Base-by-base conservation (phyloP, 2,797 vertebrate species). In the Ispidina lecontei region DNA sequence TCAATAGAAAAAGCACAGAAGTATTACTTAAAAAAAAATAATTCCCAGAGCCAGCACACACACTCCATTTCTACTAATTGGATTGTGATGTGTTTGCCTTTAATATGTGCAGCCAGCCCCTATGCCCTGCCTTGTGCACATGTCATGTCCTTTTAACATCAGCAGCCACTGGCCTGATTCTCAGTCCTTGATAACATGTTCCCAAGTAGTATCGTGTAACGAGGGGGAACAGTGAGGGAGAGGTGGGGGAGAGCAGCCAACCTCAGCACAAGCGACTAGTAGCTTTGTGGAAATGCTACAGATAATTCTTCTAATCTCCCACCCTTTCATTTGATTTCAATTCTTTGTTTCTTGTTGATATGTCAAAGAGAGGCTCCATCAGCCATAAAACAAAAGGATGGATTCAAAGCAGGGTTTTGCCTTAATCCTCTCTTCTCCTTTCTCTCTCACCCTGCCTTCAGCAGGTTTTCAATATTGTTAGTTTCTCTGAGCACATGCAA, bases 141-240 rank as follows among this genome's bases (percentile, higher is more conserved):
- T 99, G 99, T 98, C 99, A 98, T 95, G 98, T 99, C 98, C 98
- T 98, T 98, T 99, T 98, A 99, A 97, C 97, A 98, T 99, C 99
- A 99, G 98, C 98, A 98, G 98, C 98, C 98, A 97, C 98, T 99
- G 99, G 98, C 98, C 98, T 98, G 98, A 98, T 98, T 98, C 97
- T 96, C 83, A 89, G 88, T 93, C 93, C 94, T 91, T 35, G 93
- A 87, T 94, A 97, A 96, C 94, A 73, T 62, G 92, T 88, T 97
- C 94, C 91, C 93, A 58, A 95, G 94, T 73, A 97, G 93, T 39
- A 95, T 88, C 95, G 64, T 65, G 63, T 85, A 84, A 94, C 89
- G 60, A 87, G 84, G 93, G 85, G 70, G 87, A 68, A 20, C 7
- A 0, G 58, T 70, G 23, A 41, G 75, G 63, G 58, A 76, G 62